Evolutionary conservation across 2,797 vertebrate genomes (phyloP), one percentile per base, ranked within the genome.

Genomic region (Phalanger gymnotis): DNA sequence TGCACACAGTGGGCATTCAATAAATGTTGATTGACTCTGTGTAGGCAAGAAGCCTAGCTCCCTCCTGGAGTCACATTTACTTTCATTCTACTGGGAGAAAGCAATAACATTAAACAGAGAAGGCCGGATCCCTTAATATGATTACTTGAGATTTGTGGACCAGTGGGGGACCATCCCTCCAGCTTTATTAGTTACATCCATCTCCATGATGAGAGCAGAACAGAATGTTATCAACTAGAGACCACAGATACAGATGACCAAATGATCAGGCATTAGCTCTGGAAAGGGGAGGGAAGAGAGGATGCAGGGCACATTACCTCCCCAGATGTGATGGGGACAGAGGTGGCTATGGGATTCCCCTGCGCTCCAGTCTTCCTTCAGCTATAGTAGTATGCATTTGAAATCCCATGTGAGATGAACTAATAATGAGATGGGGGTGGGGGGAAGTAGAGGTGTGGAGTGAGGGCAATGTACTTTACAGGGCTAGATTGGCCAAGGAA

Each of bases 71-170:
- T 53, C 58, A 52, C 90, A 53, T 89, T 91, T 40, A 95, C 87
- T 61, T 95, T 94, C 91, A 47, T 94, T 91, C 94, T 90, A 54
- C 90, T 56, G 95, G 91, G 53, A 96, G 92, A 93, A 93, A 91
- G 47, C 91, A 95, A 87, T 94, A 93, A 92, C 95, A 58, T 94
- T 47, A 94, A 91, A 53, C 47, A 93, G 93, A 95, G 81, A 57
- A 94, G 93, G 87, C 94, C 53, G 52, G 95, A 53, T 94, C 52
- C 34, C 93, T 95, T 97, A 96, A 97, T 90, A 28, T 61, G 93
- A 95, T 95, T 95, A 95, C 92, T 95, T 95, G 92, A 61, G 91
- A 97, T 92, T 92, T 98, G 96, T 87, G 93, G 92, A 94, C 91
- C 53, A 30, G 31, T 73, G 40, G 19, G 40, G 90, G 90, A 89